Conservation (phyloP, 2,797 vertebrate genomes). For the Otus scops region DNA sequence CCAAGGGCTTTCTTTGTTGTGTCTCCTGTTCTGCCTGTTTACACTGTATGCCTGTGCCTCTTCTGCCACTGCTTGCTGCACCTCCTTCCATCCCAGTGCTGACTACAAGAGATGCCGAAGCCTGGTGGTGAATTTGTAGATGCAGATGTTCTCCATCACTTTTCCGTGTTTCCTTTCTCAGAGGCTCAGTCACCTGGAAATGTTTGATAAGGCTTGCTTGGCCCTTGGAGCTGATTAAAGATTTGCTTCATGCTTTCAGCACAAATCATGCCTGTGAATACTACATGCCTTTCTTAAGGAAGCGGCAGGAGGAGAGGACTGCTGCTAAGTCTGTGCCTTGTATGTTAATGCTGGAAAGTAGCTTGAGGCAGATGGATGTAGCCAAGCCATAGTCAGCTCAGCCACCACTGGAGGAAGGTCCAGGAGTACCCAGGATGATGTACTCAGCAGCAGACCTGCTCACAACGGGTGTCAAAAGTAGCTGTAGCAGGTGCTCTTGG, state of each 20-base stretch:
- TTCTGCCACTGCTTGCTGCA: not conserved
- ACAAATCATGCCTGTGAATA: not conserved
- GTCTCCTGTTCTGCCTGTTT: not conserved
- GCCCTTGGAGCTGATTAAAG: not conserved
- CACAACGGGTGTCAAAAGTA: not conserved
- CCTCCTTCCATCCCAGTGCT: not conserved
- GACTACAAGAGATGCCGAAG: not conserved
- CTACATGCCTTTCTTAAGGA: not conserved
- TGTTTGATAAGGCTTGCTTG: not conserved
- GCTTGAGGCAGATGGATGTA: not conserved
- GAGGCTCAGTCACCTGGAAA: not conserved
- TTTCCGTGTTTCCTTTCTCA: not conserved
- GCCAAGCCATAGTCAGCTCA: not conserved
- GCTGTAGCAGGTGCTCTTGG: not conserved
- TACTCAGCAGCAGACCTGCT: not conserved
- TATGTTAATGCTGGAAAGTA: not conserved
- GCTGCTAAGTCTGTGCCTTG: not conserved
- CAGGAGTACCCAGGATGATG: rapidly evolving
- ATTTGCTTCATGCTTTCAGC: not conserved
- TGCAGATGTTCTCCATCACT: not conserved
- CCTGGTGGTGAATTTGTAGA: not conserved
- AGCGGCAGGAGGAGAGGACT: not conserved
- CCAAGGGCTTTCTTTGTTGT: not conserved
- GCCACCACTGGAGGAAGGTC: no score
- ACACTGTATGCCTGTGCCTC: not conserved